A percentile compares a stretch with the other conserved stretches of the same genome.
Evolutionary conservation across 1,140 invertebrate species (phyloP).

Genomic region (Nylanderia fulva): DNA sequence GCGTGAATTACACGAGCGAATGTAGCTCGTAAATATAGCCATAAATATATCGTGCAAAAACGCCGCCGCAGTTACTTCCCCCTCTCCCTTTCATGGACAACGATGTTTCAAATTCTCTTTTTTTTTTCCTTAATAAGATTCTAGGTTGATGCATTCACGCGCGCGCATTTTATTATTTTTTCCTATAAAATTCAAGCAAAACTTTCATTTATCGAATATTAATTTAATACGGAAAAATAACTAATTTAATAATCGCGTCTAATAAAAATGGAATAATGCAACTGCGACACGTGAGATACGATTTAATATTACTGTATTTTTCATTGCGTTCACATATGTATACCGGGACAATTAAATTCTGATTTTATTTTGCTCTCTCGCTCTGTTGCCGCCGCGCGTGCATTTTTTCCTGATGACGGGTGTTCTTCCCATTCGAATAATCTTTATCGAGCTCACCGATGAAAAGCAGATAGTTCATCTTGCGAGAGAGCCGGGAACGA

Average conservation of each 20-base stretch:
- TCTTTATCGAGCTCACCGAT: slow-evolving; percentile 34
- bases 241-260: not conserved
- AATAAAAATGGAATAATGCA: slow-evolving; percentile 17
- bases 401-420: not conserved
- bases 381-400: too few relatives aligned
- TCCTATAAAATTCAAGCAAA: not conserved
- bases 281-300: not conserved
- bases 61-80: slow-evolving; percentile 5
- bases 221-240: not conserved
- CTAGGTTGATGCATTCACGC: not conserved
- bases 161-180: not conserved
- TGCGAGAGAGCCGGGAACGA: not conserved
- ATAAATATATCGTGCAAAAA: slow-evolving; percentile 74
- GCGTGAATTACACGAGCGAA: slow-evolving; percentile 70
- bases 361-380: not conserved
- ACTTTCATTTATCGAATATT: slow-evolving; percentile 19
- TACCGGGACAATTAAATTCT: not conserved
- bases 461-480: slow-evolving; percentile 21
- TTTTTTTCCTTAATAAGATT: slow-evolving; percentile 8
- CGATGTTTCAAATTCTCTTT: slow-evolving; percentile 5
- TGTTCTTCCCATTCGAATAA: not conserved
- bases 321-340: not conserved
- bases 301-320: not conserved
- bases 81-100: slow-evolving; percentile 15
- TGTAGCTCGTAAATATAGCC: slow-evolving; percentile 78